phyloP scores from a whole-genome alignment of 1,140 invertebrate genomes.

The Drosophila virilis region DNA sequence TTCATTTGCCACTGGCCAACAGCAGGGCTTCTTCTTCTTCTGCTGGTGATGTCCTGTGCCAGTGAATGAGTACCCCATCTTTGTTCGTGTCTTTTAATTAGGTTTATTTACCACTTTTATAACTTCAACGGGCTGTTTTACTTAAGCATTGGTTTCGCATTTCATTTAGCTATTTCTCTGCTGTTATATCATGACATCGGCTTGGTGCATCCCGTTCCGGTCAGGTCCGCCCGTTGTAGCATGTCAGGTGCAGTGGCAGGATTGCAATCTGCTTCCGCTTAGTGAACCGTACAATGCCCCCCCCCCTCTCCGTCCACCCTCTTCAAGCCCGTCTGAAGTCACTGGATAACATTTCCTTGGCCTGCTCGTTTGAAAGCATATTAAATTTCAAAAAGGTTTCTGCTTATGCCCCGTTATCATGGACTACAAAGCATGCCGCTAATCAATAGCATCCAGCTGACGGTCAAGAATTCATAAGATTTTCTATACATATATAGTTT shows the following conservation, averaged over 20 bases:
- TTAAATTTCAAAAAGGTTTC: conserved; percentile 65
- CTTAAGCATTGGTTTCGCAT: conserved; percentile 53
- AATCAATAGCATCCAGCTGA: conserved; percentile 39
- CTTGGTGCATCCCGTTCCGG: conserved; percentile 13
- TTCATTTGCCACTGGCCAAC: neutral
- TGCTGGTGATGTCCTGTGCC: neutral
- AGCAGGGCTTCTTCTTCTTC: neutral
- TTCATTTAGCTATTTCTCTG: conserved; percentile 57
- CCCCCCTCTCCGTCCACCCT: neutral
- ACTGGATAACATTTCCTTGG: conserved; percentile 49
- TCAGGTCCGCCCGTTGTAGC: conserved; percentile 14
- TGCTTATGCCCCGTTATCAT: conserved; percentile 49
- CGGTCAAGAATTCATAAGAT: conserved; percentile 30
- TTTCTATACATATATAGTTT: neutral
- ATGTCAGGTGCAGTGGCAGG: conserved; percentile 72
- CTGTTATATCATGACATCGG: conserved; percentile 55
- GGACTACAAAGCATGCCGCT: conserved; percentile 62
- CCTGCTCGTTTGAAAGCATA: conserved; percentile 63
- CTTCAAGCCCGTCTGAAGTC: neutral
- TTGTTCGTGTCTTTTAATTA: conserved; percentile 21
- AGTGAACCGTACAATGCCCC: conserved; percentile 31
- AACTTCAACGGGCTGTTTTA: conserved; percentile 7
- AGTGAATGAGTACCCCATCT: conserved; percentile 2
- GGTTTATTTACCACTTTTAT: conserved; percentile 40
- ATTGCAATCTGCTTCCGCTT: conserved; percentile 56